These are phyloP conservation scores for Pseudochromis fuscus DNA, from an alignment of 2,797 vertebrate genomes.

Conservation along the genomic window DNA sequence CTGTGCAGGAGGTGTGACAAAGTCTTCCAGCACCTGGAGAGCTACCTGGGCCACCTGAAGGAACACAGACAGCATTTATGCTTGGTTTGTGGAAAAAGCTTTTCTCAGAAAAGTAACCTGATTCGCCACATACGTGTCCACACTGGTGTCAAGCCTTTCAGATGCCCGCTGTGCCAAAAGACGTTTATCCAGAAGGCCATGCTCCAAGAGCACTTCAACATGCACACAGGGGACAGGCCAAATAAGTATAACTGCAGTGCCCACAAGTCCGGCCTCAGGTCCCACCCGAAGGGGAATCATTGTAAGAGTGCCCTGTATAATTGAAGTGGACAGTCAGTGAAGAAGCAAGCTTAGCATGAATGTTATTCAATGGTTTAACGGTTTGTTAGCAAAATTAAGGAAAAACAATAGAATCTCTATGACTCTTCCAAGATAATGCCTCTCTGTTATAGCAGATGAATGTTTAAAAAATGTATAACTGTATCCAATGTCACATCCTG, in stretches of 20 bases:
- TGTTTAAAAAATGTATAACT: no score
- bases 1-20: constrained; percentile 77
- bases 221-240: constrained; percentile 74
- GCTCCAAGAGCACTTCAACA: constrained; percentile 79
- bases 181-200: constrained; percentile 78
- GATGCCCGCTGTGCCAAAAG: constrained; percentile 80
- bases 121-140: constrained; percentile 73
- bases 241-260: constrained; percentile 68
- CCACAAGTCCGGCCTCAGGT: constrained; percentile 70
- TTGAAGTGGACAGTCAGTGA: constrained; percentile 39
- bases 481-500: no score
- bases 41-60: constrained; percentile 78
- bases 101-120: constrained; percentile 78
- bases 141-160: constrained; percentile 77
- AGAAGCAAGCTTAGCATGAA: background rate
- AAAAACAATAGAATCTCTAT: no score
- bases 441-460: no score
- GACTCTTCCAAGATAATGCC: no score
- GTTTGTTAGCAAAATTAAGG: no score
- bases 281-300: constrained; percentile 75
- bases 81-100: constrained; percentile 79
- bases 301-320: constrained; percentile 71
- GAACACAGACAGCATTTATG: constrained; percentile 79
- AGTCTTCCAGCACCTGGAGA: constrained; percentile 80
- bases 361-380: background rate